phyloP scores from a whole-genome alignment of 2,888 invertebrate genomes.

The Physocephala rufipes region DNA sequence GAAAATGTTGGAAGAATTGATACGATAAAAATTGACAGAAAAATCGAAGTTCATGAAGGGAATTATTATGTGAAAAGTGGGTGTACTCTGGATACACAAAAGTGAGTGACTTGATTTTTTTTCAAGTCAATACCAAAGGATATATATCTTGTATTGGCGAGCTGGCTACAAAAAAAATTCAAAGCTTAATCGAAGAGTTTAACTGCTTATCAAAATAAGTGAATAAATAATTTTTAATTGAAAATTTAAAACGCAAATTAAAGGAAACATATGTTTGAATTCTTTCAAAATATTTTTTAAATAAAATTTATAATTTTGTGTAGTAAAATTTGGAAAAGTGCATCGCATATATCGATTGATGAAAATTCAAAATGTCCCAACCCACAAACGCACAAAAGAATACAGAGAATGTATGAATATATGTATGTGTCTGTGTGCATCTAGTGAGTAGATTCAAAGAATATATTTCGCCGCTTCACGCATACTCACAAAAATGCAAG shows the following conservation, averaged over 20 bases:
- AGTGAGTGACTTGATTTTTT: constrained; percentile 52
- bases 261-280: background rate
- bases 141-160: constrained; percentile 24
- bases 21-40: constrained; percentile 6
- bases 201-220: constrained; percentile 1
- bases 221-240: background rate
- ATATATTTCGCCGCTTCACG: constrained; percentile 34
- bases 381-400: constrained; percentile 18
- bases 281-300: background rate
- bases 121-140: constrained; percentile 24
- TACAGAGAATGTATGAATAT: background rate
- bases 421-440: constrained; percentile 10
- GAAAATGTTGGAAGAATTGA: background rate
- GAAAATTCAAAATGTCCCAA: constrained; percentile 35
- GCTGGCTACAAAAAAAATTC: constrained; percentile 3
- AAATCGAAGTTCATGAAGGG: constrained; percentile 35
- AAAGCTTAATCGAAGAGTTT: background rate
- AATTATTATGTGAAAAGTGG: constrained; percentile 45
- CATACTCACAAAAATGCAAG: constrained; percentile 25
- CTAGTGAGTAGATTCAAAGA: constrained; percentile 21
- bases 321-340: background rate
- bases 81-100: constrained; percentile 60
- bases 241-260: constrained; percentile 1
- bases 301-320: background rate
- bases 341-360: constrained; percentile 56